phyloP scores from a whole-genome alignment of 2,888 invertebrate genomes.

The Onchidella celtica region DNA sequence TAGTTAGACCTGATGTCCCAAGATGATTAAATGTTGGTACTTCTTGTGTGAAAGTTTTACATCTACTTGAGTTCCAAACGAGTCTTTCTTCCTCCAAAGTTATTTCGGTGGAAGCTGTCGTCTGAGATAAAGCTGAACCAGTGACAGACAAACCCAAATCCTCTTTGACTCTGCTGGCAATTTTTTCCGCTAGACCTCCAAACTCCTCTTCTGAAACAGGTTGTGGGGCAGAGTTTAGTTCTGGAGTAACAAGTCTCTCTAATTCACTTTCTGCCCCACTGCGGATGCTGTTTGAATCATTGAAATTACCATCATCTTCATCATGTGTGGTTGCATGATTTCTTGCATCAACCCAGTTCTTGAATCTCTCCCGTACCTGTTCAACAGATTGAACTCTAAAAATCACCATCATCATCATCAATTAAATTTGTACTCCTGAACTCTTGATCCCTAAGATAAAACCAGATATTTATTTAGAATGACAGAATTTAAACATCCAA shows the following conservation, averaged over 20 bases:
- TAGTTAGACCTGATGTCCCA: slow-evolving; percentile 34
- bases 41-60: slow-evolving; percentile 39
- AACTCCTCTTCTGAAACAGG: slow-evolving; percentile 49
- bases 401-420: not conserved
- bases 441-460: too few relatives aligned
- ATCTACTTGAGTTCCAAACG: slow-evolving; percentile 1
- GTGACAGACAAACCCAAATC: slow-evolving; percentile 36
- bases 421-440: not conserved
- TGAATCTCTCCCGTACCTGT: slow-evolving; percentile 32
- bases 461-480: too few relatives aligned
- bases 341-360: slow-evolving; percentile 31
- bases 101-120: not conserved
- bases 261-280: slow-evolving; percentile 49
- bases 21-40: slow-evolving; percentile 10
- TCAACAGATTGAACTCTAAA: not conserved
- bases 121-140: not conserved
- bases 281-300: slow-evolving; percentile 28
- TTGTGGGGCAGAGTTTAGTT: not conserved
- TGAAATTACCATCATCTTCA: slow-evolving; percentile 21
- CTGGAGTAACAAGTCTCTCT: slow-evolving; percentile 44
- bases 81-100: not conserved
- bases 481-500: too few relatives aligned
- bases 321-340: not conserved
- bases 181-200: slow-evolving; percentile 51
- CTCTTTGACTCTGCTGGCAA: slow-evolving; percentile 48